These are phyloP conservation scores for Drosophila pseudoobscura DNA, from an alignment of 1,140 invertebrate genomes.

Conservation along the genomic window DNA sequence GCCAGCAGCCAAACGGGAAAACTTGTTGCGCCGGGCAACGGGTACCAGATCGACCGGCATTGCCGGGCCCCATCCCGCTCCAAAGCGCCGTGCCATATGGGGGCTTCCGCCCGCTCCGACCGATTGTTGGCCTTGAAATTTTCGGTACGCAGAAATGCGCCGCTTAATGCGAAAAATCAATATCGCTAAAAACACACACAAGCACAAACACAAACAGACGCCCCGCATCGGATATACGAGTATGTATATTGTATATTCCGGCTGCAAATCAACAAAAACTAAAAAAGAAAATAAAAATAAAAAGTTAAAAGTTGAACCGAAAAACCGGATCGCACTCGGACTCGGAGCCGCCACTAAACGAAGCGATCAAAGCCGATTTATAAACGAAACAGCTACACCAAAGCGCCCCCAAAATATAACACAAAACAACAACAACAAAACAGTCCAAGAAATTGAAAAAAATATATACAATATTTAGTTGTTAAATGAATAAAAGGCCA, in stretches of 20 bases:
- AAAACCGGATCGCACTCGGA: conserved; percentile 50
- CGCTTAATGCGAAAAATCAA: conserved; percentile 81
- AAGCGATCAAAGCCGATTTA: conserved; percentile 41
- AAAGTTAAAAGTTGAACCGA: background rate
- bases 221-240: too few species aligned
- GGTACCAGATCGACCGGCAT: conserved; percentile 49
- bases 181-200: conserved; percentile 61
- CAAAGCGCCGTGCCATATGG: conserved; percentile 6
- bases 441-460: background rate
- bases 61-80: background rate
- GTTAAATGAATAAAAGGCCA: background rate
- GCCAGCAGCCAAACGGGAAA: conserved; percentile 44
- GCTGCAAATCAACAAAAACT: conserved; percentile 41
- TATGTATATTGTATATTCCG: conserved; percentile 1
- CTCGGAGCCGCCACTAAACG: conserved; percentile 56
- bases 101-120: conserved; percentile 14
- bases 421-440: background rate
- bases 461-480: background rate
- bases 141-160: conserved; percentile 75
- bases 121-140: conserved; percentile 77
- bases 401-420: conserved; percentile 44
- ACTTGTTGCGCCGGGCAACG: conserved; percentile 45
- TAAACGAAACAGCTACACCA: conserved; percentile 57
- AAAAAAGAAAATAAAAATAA: conserved; percentile 39
- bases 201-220: conserved; percentile 24